Conservation (phyloP, 2,797 vertebrate species). For the Cynodonichthys magdalenae region DNA sequence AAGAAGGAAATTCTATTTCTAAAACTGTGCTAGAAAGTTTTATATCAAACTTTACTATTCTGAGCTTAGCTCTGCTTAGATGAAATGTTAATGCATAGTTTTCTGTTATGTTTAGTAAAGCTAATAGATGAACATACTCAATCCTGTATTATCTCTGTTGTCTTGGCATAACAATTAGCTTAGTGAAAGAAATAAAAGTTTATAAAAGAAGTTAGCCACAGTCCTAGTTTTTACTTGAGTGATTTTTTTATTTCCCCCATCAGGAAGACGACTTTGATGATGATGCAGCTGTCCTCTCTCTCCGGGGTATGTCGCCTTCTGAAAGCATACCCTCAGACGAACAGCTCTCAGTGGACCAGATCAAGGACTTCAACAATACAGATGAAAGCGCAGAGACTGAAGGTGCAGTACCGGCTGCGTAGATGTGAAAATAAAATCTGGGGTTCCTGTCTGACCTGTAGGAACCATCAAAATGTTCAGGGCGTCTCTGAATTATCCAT, state of each 20-base stretch:
- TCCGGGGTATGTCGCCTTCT: conserved; percentile 11
- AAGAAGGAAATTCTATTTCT: neutral
- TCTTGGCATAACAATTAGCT: neutral
- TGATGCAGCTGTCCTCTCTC: conserved; percentile 13
- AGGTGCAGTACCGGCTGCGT: conserved; percentile 46
- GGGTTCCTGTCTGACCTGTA: neutral
- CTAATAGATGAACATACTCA: neutral
- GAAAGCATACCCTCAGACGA: conserved; percentile 29
- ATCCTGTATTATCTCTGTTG: neutral
- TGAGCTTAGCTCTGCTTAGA: conserved; percentile 1
- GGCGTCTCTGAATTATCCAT: neutral
- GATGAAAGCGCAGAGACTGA: conserved; percentile 28
- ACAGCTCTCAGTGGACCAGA: conserved; percentile 20
- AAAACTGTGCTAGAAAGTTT: neutral
- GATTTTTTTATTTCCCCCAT: conserved; percentile 3
- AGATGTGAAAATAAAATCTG: neutral
- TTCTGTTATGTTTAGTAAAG: too few species aligned
- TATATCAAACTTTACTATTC: neutral
- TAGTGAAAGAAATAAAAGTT: neutral
- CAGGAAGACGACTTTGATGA: conserved; percentile 49
- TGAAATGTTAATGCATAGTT: too few species aligned
- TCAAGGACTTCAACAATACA: conserved; percentile 15
- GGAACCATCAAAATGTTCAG: too few species aligned
- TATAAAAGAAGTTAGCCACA: neutral
- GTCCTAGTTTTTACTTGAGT: neutral